Evolutionary conservation across 1,140 invertebrate genomes (phyloP).

Genomic region (Neotoxoptera formosana): DNA sequence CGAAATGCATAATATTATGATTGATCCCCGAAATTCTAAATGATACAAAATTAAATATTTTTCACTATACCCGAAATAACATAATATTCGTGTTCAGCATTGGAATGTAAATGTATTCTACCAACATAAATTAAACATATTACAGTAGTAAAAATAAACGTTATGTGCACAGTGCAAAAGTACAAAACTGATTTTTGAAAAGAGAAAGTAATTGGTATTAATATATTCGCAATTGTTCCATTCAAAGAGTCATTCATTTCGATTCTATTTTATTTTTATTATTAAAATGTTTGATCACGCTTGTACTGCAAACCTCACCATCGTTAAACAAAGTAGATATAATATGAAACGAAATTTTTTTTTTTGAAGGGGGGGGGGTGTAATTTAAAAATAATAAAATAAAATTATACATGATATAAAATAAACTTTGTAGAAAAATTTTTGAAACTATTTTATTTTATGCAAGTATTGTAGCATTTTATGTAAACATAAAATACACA

Average conservation of each 20-base stretch:
- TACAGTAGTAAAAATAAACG: slow-evolving; percentile 12
- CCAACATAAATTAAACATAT: neutral
- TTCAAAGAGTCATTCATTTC: slow-evolving; percentile 14
- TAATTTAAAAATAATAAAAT: neutral
- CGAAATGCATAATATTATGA: neutral
- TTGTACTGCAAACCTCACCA: neutral
- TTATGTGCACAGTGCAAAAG: neutral
- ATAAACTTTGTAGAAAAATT: neutral
- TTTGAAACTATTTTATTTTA: neutral
- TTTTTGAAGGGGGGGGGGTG: neutral
- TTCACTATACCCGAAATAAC: neutral
- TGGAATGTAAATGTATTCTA: neutral
- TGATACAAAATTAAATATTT: neutral
- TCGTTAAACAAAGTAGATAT: neutral
- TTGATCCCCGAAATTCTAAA: neutral
- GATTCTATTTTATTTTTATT: neutral
- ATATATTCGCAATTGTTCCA: slow-evolving; percentile 38
- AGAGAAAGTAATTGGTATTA: slow-evolving; percentile 17
- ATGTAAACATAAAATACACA: neutral
- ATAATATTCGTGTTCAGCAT: neutral
- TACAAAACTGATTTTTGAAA: slow-evolving; percentile 17
- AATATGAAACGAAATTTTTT: neutral
- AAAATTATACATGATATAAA: neutral
- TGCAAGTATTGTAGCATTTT: too few relatives aligned
- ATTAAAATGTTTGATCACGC: neutral